Percentiles rank a stretch among this genome's conserved stretches.
Conservation (phyloP, 2,888 invertebrate genomes). For the Polydrusus tereticollis region DNA sequence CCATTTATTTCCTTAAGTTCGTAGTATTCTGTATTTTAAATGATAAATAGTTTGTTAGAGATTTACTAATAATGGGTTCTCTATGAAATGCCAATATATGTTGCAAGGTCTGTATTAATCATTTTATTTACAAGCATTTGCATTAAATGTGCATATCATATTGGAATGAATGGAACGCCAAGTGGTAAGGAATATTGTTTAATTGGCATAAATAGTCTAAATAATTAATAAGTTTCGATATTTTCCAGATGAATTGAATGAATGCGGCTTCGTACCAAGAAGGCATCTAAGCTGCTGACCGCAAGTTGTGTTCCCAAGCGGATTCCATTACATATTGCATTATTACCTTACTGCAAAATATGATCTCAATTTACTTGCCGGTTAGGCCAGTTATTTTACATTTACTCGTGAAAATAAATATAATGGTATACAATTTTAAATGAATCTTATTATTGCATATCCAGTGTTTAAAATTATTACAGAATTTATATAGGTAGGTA, state of each 20-base stretch:
- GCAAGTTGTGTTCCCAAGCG: conserved; percentile 53
- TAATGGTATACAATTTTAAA: too few relatives aligned
- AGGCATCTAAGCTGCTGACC: conserved; percentile 35
- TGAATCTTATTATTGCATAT: too few relatives aligned
- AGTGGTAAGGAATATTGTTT: conserved; percentile 38
- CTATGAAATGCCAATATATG: not conserved
- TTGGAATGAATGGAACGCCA: conserved; percentile 30
- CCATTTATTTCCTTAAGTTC: too few relatives aligned
- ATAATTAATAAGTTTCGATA: conserved; percentile 45
- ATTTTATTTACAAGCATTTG: conserved; percentile 15
- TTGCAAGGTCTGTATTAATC: not conserved
- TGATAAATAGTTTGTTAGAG: too few relatives aligned
- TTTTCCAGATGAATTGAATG: conserved; percentile 48
- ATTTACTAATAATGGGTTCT: too few relatives aligned
- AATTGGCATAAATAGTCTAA: conserved; percentile 48
- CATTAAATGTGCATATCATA: conserved; percentile 27
- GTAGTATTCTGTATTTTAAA: too few relatives aligned
- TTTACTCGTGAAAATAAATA: too few relatives aligned
- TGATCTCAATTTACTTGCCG: conserved; percentile 23
- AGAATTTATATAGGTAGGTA: too few relatives aligned
- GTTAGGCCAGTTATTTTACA: not conserved
- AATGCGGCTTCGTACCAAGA: conserved; percentile 26
- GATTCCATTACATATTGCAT: conserved; percentile 51
- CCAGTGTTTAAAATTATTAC: too few relatives aligned
- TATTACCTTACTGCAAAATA: conserved; percentile 32